Evolutionary conservation across 2,888 invertebrate genomes (phyloP).

Genomic region (Sesia apiformis): DNA sequence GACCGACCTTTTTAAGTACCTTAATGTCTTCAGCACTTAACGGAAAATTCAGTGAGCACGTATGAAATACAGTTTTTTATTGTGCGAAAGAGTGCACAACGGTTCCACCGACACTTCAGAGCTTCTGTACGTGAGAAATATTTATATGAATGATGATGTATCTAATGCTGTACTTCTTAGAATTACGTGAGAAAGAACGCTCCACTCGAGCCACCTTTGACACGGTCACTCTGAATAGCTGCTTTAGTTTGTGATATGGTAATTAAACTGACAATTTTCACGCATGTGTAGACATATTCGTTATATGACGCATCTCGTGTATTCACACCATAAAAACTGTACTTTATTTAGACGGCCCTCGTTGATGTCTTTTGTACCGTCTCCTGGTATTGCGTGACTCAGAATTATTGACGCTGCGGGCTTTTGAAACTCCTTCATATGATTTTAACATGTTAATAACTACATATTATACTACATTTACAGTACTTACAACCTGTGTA

Average conservation of each 20-base stretch:
- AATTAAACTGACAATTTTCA: constrained; percentile 44
- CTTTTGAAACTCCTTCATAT: too few species aligned
- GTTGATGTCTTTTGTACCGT: constrained; percentile 17
- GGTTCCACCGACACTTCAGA: constrained; percentile 5
- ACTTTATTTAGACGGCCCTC: constrained; percentile 23
- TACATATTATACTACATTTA: too few species aligned
- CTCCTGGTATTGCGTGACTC: constrained; percentile 14
- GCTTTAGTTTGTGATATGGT: constrained; percentile 31
- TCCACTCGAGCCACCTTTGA: constrained; percentile 42
- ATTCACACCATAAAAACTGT: constrained; percentile 47
- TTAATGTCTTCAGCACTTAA: constrained; percentile 1
- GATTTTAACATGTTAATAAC: too few species aligned
- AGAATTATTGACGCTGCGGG: neutral
- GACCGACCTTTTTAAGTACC: neutral
- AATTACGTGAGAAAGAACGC: constrained; percentile 34
- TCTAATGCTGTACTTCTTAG: constrained; percentile 1
- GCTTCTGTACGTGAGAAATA: constrained; percentile 5
- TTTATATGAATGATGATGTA: neutral
- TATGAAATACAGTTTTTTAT: constrained; percentile 16
- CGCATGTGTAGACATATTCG: constrained; percentile 10
- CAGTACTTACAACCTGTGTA: too few species aligned
- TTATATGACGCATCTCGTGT: constrained; percentile 17
- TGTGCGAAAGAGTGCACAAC: constrained; percentile 11
- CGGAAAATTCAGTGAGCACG: constrained; percentile 12
- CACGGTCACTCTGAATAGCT: constrained; percentile 30